These are phyloP conservation scores for Cryptus viduatorius DNA, from an alignment of 2,888 invertebrate species.

Conservation along the genomic window DNA sequence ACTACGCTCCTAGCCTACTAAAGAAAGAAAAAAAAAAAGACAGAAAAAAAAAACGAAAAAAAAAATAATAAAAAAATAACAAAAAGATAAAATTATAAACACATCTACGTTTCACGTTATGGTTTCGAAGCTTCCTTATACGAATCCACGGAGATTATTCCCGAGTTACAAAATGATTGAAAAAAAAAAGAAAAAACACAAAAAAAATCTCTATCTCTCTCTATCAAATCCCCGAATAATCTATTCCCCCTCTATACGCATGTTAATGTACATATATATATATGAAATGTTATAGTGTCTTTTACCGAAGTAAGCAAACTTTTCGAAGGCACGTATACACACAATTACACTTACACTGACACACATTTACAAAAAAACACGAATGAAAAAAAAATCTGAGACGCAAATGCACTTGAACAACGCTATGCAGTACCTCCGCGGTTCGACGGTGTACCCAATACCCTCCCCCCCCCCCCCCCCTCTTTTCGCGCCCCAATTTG, in stretches of 20 bases:
- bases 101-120: conserved; percentile 61
- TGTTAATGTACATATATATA: conserved; percentile 84
- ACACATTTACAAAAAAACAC: conserved; percentile 40
- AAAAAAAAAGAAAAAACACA: conserved; percentile 40
- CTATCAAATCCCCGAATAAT: conserved; percentile 74
- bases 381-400: conserved; percentile 7
- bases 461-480: not conserved
- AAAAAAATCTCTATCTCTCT: conserved; percentile 64
- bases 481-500: not conserved
- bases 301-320: conserved; percentile 81
- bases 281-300: conserved; percentile 81
- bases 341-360: conserved; percentile 66
- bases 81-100: conserved; percentile 30
- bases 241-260: conserved; percentile 79
- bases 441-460: conserved; percentile 51
- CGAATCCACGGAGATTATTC: conserved; percentile 58
- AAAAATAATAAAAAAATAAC: not conserved
- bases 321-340: conserved; percentile 74
- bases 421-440: conserved; percentile 42
- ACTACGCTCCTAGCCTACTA: conserved; percentile 74
- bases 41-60: conserved; percentile 23
- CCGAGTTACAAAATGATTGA: conserved; percentile 55
- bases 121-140: conserved; percentile 61
- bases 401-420: conserved; percentile 52
- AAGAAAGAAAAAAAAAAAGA: conserved; percentile 50